phyloP scores from a whole-genome alignment of 92 coral and sea anemone genomes.

The Epizoanthus rinbou region DNA sequence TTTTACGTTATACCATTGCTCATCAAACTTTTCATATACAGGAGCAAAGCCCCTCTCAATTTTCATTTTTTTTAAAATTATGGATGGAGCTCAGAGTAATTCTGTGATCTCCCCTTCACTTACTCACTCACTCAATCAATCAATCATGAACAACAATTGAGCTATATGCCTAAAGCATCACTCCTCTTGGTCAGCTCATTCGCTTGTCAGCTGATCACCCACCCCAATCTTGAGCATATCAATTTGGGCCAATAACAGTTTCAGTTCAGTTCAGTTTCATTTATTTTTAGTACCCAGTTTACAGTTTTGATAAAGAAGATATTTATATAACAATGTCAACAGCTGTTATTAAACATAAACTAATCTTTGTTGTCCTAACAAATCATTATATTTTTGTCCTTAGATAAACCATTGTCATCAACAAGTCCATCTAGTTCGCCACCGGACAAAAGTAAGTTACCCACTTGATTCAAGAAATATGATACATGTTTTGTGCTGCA shows the following conservation, averaged over 20 bases:
- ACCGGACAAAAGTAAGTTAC: constrained; percentile 37
- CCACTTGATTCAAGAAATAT: constrained; percentile 38
- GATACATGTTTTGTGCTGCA: constrained; percentile 39
- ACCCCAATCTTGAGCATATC: constrained; percentile 38
- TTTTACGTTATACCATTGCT: constrained; percentile 35
- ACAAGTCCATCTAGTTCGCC: constrained; percentile 43
- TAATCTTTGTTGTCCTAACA: constrained; percentile 39
- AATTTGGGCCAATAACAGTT: constrained; percentile 39
- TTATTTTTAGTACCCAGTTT: too few species aligned
- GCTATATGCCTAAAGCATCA: constrained; percentile 42
- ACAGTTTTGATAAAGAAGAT: too few species aligned
- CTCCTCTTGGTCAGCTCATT: constrained; percentile 45
- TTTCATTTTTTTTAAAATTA: constrained; percentile 37
- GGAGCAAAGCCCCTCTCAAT: constrained; percentile 44
- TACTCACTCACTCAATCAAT: constrained; percentile 32
- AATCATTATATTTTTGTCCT: constrained; percentile 37
- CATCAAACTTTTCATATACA: constrained; percentile 43
- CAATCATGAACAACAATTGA: constrained; percentile 43
- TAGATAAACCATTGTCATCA: constrained; percentile 43
- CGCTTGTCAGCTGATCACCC: constrained; percentile 44
- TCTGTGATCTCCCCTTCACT: constrained; percentile 38
- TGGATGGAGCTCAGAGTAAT: constrained; percentile 36
- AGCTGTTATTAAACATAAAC: constrained; percentile 43
- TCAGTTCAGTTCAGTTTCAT: too few species aligned
- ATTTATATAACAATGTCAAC: too few species aligned